phyloP scores from a whole-genome alignment of 1,140 invertebrate species.

The Drosophila obscura region DNA sequence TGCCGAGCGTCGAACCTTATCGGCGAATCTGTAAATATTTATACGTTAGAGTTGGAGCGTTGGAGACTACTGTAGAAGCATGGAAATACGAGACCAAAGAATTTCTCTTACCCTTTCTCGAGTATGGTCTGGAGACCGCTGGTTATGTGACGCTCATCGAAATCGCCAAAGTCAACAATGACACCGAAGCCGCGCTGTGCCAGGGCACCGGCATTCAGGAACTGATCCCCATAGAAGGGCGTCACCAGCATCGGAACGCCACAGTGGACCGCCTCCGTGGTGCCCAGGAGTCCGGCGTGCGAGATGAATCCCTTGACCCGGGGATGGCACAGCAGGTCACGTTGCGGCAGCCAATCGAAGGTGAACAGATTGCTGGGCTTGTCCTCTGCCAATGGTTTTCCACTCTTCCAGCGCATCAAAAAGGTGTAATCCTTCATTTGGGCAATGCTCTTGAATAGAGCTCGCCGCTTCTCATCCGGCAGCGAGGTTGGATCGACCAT shows the following conservation, averaged over 20 bases:
- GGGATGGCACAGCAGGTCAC: constrained; percentile 89
- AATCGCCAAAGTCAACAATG: constrained; percentile 84
- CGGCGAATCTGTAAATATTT: constrained; percentile 73
- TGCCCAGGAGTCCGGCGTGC: constrained; percentile 89
- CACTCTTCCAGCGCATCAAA: constrained; percentile 89
- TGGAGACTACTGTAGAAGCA: not conserved
- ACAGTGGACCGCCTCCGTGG: constrained; percentile 89
- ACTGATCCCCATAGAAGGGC: constrained; percentile 89
- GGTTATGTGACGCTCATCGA: constrained; percentile 85
- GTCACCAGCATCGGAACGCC: constrained; percentile 90
- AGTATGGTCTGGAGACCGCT: constrained; percentile 84
- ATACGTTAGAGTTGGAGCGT: not conserved
- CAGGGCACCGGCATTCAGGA: constrained; percentile 86
- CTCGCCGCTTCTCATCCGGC: constrained; percentile 85
- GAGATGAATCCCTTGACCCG: constrained; percentile 88
- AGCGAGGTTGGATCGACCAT: constrained; percentile 87
- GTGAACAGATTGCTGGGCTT: constrained; percentile 86
- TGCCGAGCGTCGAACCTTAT: constrained; percentile 84
- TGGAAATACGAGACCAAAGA: not conserved
- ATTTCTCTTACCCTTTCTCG: constrained; percentile 29
- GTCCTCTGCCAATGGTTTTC: constrained; percentile 84
- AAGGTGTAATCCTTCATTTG: constrained; percentile 84
- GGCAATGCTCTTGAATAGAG: constrained; percentile 86
- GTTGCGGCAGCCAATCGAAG: constrained; percentile 88
- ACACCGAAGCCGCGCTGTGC: constrained; percentile 86